Percentiles rank a stretch among this genome's conserved stretches.
Conservation (phyloP, 2,113 vertebrate genomes). For the Sebastes fasciatus region DNA sequence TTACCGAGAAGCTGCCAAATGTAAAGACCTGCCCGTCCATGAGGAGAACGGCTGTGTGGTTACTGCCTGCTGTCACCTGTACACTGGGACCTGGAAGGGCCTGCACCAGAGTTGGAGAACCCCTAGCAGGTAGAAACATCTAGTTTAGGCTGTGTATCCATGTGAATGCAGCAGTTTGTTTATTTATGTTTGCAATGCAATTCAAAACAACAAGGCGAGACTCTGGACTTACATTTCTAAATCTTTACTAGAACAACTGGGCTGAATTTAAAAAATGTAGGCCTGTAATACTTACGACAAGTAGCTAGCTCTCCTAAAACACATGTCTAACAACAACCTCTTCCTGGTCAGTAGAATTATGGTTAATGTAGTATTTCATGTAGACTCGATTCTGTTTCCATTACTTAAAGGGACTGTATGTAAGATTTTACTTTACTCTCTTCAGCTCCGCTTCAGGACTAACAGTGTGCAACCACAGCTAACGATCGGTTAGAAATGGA, state of each 20-base stretch:
- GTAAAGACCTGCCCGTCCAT: slow-evolving; percentile 98
- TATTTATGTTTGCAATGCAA: not conserved
- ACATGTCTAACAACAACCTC: not conserved
- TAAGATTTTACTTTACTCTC: too few relatives aligned
- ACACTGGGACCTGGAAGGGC: slow-evolving; percentile 93
- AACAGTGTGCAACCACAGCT: too few relatives aligned
- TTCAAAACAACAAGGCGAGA: not conserved
- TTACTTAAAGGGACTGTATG: not conserved
- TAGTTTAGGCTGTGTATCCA: not conserved
- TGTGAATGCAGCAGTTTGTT: not conserved
- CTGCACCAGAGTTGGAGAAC: slow-evolving; percentile 96
- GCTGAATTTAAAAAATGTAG: not conserved
- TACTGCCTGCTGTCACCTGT: slow-evolving; percentile 97
- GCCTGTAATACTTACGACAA: not conserved
- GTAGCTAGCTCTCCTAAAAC: not conserved
- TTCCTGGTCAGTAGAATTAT: not conserved
- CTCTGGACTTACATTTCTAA: too few relatives aligned
- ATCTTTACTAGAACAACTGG: not conserved
- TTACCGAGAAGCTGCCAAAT: slow-evolving; percentile 99
- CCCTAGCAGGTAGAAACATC: slow-evolving; percentile 80
- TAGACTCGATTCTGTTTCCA: not conserved
- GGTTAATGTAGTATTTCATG: not conserved
- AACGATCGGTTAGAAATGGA: too few relatives aligned
- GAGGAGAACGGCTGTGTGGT: slow-evolving; percentile 96
- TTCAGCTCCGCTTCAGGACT: too few relatives aligned